phyloP scores from a whole-genome alignment of 2,797 vertebrate species.

The Microcaecilia unicolor region DNA sequence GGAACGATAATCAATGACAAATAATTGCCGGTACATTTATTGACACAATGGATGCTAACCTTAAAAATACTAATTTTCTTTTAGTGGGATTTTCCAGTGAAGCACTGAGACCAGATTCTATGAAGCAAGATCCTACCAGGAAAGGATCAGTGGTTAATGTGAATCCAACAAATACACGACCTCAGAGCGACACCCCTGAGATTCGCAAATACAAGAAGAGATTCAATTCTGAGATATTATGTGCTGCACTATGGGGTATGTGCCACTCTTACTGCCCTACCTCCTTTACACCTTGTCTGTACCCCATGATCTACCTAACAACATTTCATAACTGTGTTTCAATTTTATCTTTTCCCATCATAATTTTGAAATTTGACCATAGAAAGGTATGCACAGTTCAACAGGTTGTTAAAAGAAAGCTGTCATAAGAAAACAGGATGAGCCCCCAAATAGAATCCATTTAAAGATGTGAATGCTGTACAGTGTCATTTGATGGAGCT shows the following conservation, averaged over 20 bases:
- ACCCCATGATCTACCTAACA: not conserved
- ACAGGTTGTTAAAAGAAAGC: too few species aligned
- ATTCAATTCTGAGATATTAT: constrained; percentile 96
- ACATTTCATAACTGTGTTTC: too few species aligned
- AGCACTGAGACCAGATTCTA: constrained; percentile 82
- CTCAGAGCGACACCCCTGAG: constrained; percentile 93
- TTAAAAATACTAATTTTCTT: constrained; percentile 19
- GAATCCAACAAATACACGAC: constrained; percentile 90
- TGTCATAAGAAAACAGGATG: too few species aligned
- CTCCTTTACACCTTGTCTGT: not conserved
- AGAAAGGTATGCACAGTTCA: too few species aligned
- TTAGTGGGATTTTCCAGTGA: constrained; percentile 84
- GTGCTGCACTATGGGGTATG: constrained; percentile 93
- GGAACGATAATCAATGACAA: too few species aligned
- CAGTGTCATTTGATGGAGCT: too few species aligned
- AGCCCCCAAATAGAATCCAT: too few species aligned
- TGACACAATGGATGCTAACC: constrained; percentile 18
- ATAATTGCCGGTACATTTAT: constrained; percentile 17
- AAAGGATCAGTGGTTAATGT: constrained; percentile 97
- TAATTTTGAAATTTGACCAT: too few species aligned
- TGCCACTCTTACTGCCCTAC: not conserved
- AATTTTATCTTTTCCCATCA: too few species aligned
- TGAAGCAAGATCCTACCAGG: constrained; percentile 86
- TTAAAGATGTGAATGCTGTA: too few species aligned
- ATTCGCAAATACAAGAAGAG: constrained; percentile 98